phyloP scores from a whole-genome alignment of 2,797 vertebrate species.

The Ceryle rudis region DNA sequence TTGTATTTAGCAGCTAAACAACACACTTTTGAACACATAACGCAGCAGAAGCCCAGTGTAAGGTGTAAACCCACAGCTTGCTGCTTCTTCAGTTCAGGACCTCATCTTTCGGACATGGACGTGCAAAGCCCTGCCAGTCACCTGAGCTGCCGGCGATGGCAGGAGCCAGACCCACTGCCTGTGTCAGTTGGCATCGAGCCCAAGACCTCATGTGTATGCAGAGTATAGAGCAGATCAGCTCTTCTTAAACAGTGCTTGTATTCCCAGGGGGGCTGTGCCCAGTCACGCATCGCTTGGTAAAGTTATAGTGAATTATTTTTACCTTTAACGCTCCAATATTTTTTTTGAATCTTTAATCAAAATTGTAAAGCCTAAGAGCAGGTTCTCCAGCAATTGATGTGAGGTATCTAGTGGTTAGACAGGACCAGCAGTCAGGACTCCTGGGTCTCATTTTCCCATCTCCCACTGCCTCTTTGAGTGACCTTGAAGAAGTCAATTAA shows the following conservation, averaged over 20 bases:
- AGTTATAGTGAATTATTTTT: slow-evolving; percentile 15
- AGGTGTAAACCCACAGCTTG: neutral
- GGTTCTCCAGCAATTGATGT: neutral
- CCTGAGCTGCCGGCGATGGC: neutral
- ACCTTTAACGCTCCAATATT: neutral
- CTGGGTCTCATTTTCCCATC: slow-evolving; percentile 44
- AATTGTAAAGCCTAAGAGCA: neutral
- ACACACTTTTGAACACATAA: rapidly evolving
- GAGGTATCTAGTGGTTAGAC: slow-evolving; percentile 30
- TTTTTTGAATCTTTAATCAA: slow-evolving; percentile 61
- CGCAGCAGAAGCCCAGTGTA: rapidly evolving
- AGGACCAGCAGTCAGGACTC: slow-evolving; percentile 28
- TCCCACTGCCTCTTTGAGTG: slow-evolving; percentile 23
- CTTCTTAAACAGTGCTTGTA: neutral
- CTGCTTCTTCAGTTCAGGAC: neutral
- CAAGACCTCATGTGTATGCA: neutral
- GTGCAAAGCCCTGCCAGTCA: neutral
- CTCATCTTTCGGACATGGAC: neutral
- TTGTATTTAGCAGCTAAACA: neutral
- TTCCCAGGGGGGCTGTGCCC: neutral
- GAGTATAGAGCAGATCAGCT: neutral
- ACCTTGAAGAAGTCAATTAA: slow-evolving; percentile 70
- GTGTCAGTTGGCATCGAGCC: neutral
- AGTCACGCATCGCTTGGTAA: neutral
- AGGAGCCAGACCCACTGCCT: neutral